A percentile compares a stretch with the other conserved stretches of the same genome.
phyloP scores from a whole-genome alignment of 1,140 invertebrate species.

The Triops longicaudatus region DNA sequence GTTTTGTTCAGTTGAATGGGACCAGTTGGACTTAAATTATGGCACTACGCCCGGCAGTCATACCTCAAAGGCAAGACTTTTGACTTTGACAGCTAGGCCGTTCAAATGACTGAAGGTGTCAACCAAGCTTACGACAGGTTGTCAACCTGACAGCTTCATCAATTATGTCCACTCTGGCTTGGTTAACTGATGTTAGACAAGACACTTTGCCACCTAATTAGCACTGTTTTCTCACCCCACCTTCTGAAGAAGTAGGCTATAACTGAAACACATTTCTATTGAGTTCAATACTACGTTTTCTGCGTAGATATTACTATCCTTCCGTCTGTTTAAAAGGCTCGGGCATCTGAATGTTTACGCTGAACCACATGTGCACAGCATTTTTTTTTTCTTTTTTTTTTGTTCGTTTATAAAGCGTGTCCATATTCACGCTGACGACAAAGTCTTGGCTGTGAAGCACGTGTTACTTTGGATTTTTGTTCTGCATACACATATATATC shows the following conservation, averaged over 20 bases:
- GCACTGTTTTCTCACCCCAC: background rate
- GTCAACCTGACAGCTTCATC: slow-evolving; percentile 5
- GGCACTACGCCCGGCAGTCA: no score
- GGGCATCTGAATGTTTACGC: background rate
- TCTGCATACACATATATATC: background rate
- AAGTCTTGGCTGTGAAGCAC: background rate
- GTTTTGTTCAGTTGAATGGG: no score
- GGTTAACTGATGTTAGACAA: background rate
- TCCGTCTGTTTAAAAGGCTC: background rate
- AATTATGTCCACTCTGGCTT: background rate
- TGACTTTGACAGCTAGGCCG: no score
- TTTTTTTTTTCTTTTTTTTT: no score
- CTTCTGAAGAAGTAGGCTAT: no score
- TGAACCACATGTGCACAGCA: background rate
- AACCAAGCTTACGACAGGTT: background rate
- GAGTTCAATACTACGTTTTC: no score
- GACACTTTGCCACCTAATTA: background rate
- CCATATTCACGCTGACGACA: background rate
- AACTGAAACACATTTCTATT: no score
- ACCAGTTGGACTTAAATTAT: no score
- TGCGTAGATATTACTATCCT: no score
- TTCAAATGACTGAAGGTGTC: no score
- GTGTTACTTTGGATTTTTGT: background rate
- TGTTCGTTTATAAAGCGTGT: background rate
- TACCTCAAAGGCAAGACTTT: no score